Evolutionary conservation across 30 jellyfish, hydroid and myxozoan species (phyloP).

Genomic region (Cassiopea xamachana): DNA sequence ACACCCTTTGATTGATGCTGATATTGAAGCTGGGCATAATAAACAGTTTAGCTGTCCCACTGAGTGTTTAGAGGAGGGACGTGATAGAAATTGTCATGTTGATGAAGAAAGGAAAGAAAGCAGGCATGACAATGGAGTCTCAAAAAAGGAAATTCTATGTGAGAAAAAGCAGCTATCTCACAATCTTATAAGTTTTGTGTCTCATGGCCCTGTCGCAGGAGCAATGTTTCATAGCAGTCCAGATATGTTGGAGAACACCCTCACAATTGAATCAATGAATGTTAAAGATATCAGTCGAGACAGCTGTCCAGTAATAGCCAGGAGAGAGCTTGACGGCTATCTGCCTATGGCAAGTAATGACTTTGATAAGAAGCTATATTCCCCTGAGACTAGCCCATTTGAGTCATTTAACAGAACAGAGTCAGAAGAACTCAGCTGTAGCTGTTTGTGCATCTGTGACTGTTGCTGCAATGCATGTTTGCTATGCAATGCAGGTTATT

Average conservation of each 20-base stretch:
- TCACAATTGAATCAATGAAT: too few species aligned
- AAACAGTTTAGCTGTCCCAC: neutral
- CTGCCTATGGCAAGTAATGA: too few species aligned
- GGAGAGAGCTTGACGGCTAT: too few species aligned
- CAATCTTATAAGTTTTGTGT: too few species aligned
- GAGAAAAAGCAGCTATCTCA: too few species aligned
- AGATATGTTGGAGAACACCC: too few species aligned
- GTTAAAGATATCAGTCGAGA: too few species aligned
- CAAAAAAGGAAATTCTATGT: neutral
- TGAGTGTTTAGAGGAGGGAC: neutral
- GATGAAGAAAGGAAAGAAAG: neutral
- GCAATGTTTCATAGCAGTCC: too few species aligned
- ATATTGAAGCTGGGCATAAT: neutral
- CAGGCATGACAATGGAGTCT: neutral
- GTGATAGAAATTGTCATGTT: neutral
- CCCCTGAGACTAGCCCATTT: neutral
- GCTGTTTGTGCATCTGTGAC: constrained; percentile 6
- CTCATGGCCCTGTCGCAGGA: too few species aligned
- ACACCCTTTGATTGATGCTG: neutral
- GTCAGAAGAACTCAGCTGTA: constrained; percentile 1
- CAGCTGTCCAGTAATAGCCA: too few species aligned
- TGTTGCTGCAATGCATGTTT: constrained; percentile 13
- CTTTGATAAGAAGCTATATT: too few species aligned
- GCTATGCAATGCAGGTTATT: neutral
- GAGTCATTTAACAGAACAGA: neutral